Percentiles rank a stretch among this genome's conserved stretches.
phyloP scores from a whole-genome alignment of 1,140 invertebrate species.

The Bilobella aurantiaca region DNA sequence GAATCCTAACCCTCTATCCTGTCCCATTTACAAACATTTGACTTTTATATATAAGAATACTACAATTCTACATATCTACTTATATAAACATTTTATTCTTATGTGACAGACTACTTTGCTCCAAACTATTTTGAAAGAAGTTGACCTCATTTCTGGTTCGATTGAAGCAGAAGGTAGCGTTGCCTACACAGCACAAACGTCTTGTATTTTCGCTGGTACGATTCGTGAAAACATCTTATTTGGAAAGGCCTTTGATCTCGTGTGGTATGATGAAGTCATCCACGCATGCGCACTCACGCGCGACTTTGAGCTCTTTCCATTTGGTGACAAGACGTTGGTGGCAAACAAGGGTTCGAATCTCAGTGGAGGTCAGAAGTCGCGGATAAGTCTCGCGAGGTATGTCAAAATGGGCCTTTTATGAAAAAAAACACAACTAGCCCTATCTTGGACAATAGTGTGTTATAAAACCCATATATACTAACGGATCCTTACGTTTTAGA shows the following conservation, averaged over 20 bases:
- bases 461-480: too few relatives aligned
- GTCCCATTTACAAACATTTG: too few relatives aligned
- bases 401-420: too few relatives aligned
- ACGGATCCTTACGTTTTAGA: too few relatives aligned
- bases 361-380: conserved; percentile 49
- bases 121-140: not conserved
- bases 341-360: conserved; percentile 11
- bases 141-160: not conserved
- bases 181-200: conserved; percentile 47
- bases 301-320: conserved; percentile 9
- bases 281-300: not conserved
- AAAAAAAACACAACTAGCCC: too few relatives aligned
- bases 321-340: conserved; percentile 6
- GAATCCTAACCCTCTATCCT: too few relatives aligned
- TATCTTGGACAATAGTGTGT: too few relatives aligned
- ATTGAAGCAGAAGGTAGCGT: not conserved
- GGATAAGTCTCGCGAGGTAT: conserved; percentile 49
- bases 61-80: too few relatives aligned
- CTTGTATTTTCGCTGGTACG: conserved; percentile 52
- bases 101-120: conserved; percentile 1
- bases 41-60: too few relatives aligned
- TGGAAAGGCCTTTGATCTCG: conserved; percentile 40
- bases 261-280: not conserved
- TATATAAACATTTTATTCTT: not conserved
- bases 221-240: conserved; percentile 48